A percentile compares a stretch with the other conserved stretches of the same genome.
Conservation (phyloP, 2,797 vertebrate species). For the Melanitta fusca region DNA sequence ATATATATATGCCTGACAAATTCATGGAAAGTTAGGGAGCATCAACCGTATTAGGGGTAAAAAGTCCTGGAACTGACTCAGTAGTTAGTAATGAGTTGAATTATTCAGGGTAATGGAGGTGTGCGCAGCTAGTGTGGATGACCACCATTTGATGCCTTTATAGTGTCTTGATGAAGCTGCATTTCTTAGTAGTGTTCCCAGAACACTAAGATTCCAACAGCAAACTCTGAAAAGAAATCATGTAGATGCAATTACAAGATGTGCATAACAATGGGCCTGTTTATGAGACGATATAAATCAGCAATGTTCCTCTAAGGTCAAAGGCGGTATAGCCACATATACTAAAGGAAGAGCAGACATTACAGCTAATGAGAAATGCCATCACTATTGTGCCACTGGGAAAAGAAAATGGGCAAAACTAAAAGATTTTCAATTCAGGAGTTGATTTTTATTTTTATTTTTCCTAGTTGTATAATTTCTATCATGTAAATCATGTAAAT, state of each 20-base stretch:
- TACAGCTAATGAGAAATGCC: not conserved
- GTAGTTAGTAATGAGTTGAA: not conserved
- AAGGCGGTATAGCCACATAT: not conserved
- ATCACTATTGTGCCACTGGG: accelerated
- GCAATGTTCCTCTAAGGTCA: not conserved
- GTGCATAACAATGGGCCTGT: not conserved
- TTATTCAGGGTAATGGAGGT: accelerated
- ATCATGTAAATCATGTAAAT: not conserved
- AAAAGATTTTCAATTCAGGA: not conserved
- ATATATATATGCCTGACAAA: not conserved
- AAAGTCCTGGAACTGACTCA: accelerated
- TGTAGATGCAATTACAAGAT: not conserved
- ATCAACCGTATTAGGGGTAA: not conserved
- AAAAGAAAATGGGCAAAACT: not conserved
- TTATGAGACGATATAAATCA: not conserved
- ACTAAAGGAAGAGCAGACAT: not conserved
- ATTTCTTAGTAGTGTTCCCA: not conserved
- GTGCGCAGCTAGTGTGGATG: not conserved
- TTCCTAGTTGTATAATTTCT: not conserved
- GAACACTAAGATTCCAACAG: not conserved
- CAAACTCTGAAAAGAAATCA: not conserved
- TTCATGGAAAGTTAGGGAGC: not conserved
- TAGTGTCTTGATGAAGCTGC: not conserved
- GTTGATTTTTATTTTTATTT: not conserved
- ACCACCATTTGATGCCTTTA: not conserved